A percentile compares a stretch with the other conserved stretches of the same genome.
Conservation (phyloP, 2,113 vertebrate genomes). For the Mugil cephalus region DNA sequence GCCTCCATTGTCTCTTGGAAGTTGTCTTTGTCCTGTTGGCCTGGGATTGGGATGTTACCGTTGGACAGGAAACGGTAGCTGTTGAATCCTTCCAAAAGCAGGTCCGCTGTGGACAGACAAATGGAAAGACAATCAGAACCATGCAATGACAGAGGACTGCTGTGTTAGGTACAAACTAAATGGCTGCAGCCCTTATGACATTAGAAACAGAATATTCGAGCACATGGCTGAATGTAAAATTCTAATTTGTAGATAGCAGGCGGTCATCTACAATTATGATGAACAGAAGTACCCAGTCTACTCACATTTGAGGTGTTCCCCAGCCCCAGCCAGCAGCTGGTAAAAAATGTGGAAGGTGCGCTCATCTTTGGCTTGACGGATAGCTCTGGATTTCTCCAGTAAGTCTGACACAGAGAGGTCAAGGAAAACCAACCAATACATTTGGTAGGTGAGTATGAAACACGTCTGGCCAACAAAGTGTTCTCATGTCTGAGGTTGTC, state of each 20-base stretch:
- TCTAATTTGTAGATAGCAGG: background rate
- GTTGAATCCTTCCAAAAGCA: constrained; percentile 94
- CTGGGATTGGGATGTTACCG: constrained; percentile 94
- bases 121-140: constrained; percentile 23
- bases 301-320: constrained; percentile 96
- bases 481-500: background rate
- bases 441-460: background rate
- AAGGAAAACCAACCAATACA: constrained; percentile 68
- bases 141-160: no score
- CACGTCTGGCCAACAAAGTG: background rate
- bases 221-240: no score
- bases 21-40: constrained; percentile 99
- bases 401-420: constrained; percentile 87
- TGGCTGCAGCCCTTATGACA: no score
- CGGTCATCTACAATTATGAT: background rate
- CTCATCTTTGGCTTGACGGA: constrained; percentile 98
- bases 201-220: no score
- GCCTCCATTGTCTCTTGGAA: constrained; percentile 99
- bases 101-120: constrained; percentile 84
- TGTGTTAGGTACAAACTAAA: no score
- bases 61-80: constrained; percentile 97
- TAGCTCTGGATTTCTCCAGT: constrained; percentile 96
- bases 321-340: constrained; percentile 93
- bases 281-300: background rate
- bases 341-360: constrained; percentile 98